Evolutionary conservation across 2,888 invertebrate species (phyloP), one percentile per base, ranked within the genome.

Genomic region (Ischnura elegans): DNA sequence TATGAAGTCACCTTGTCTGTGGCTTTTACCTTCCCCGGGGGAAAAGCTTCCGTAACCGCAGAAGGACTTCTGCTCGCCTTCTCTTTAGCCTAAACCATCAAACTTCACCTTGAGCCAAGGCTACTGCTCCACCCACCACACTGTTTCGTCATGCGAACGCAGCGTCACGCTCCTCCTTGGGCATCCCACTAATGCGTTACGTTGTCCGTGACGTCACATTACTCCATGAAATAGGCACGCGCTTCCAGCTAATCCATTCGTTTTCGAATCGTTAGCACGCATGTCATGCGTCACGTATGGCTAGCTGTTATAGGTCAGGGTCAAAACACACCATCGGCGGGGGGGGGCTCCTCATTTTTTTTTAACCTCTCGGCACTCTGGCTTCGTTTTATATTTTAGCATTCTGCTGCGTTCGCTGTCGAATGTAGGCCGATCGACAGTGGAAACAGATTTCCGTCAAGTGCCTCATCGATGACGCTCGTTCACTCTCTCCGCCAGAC

Each of bases 371-470:
- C 8, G 16, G 29, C 76, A 2, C 76, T 16, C n/a, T 61, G n/a
- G 8, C 61, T 61, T 21, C 42, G 51, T 55, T 61, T 90, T 42
- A 43, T 87, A 87, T 43, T 90, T 61, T 66, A 90, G 47, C 90
- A 90, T 66, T 90, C 90, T 66, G 66, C 36, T 36, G 61, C 61
- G 90, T 66, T n/a, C 45, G 43, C 25, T 61, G 76, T 25, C 19
- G 43, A 90, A 90, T 90, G 90, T 90, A 90, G 90, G 90, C 55
- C 90, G 61, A 66, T 55, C 47, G 61, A 61, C 43, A 66, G 90
- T 66, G 90, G 66, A 90, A 90, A 90, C 90, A n/a, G 90, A 90
- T 66, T 90, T 66, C 66, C 61, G 87, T 25, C 87, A 42, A n/a
- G 61, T 51, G 51, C 51, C n/a, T n/a, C 61, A 61, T n/a, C 4